phyloP scores from a whole-genome alignment of 2,888 invertebrate genomes.

The Cataglyphis altisquamis region DNA sequence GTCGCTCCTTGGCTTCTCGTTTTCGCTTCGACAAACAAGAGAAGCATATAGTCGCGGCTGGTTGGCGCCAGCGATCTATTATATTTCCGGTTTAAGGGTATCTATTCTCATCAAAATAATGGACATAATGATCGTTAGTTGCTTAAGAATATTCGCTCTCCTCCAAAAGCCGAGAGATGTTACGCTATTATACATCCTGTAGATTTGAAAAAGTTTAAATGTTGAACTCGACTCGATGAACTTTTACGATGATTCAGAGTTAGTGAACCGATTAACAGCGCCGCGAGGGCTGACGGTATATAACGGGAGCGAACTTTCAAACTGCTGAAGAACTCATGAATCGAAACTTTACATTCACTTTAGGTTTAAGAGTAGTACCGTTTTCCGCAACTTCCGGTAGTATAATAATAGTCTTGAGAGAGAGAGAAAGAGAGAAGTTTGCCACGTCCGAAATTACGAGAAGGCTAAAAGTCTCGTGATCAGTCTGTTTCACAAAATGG shows the following conservation, averaged over 20 bases:
- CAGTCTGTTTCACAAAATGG: constrained; percentile 24
- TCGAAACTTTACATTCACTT: constrained; percentile 45
- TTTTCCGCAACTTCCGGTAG: constrained; percentile 28
- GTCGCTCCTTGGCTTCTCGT: constrained; percentile 6
- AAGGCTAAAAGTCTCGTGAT: constrained; percentile 24
- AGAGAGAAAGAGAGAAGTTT: not conserved
- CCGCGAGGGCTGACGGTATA: not conserved
- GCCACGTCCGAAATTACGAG: constrained; percentile 32
- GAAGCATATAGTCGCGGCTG: not conserved
- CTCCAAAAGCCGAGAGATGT: not conserved
- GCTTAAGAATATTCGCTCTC: constrained; percentile 40
- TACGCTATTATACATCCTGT: not conserved
- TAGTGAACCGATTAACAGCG: constrained; percentile 18
- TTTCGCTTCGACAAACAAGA: constrained; percentile 35
- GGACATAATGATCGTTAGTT: not conserved
- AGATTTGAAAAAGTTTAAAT: constrained; percentile 8
- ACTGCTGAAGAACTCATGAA: constrained; percentile 25
- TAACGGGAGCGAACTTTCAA: constrained; percentile 10
- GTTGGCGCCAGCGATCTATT: constrained; percentile 1
- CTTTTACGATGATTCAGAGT: not conserved
- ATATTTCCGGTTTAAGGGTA: not conserved
- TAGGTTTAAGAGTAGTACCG: not conserved
- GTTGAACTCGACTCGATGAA: not conserved
- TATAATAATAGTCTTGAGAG: constrained; percentile 11
- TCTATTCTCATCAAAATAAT: constrained; percentile 6